phyloP scores from a whole-genome alignment of 2,113 vertebrate species.

The Ascaphus truei region DNA sequence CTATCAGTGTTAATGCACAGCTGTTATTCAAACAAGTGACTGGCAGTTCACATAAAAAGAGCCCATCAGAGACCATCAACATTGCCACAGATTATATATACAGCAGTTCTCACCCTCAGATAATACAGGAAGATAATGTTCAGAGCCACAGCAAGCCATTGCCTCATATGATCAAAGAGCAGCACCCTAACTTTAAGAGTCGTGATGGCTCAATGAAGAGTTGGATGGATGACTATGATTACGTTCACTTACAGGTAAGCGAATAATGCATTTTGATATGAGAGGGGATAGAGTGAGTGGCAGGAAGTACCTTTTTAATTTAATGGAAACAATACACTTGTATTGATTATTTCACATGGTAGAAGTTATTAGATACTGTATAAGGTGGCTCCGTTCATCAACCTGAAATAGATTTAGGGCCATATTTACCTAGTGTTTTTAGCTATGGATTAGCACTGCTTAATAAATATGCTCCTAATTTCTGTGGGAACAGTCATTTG shows the following conservation, averaged over 20 bases:
- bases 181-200: slow-evolving; percentile 63
- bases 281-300: too few species aligned
- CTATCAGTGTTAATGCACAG: slow-evolving; percentile 72
- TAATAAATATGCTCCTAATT: too few species aligned
- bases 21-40: slow-evolving; percentile 69
- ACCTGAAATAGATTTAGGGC: too few species aligned
- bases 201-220: slow-evolving; percentile 81
- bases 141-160: slow-evolving; percentile 60
- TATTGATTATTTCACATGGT: too few species aligned
- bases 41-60: slow-evolving; percentile 42
- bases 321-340: too few species aligned
- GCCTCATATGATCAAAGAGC: slow-evolving; percentile 55
- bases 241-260: slow-evolving; percentile 90
- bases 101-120: slow-evolving; percentile 40
- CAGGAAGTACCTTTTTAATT: too few species aligned
- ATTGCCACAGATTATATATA: slow-evolving; percentile 45
- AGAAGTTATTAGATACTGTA: too few species aligned
- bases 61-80: slow-evolving; percentile 40
- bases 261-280: too few species aligned
- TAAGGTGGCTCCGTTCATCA: too few species aligned
- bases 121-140: slow-evolving; percentile 60
- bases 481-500: too few species aligned
- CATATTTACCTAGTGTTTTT: too few species aligned
- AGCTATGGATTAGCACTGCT: too few species aligned
- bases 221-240: slow-evolving; percentile 99